phyloP scores from a whole-genome alignment of 2,797 vertebrate genomes.

The Epinephelus malabaricus region DNA sequence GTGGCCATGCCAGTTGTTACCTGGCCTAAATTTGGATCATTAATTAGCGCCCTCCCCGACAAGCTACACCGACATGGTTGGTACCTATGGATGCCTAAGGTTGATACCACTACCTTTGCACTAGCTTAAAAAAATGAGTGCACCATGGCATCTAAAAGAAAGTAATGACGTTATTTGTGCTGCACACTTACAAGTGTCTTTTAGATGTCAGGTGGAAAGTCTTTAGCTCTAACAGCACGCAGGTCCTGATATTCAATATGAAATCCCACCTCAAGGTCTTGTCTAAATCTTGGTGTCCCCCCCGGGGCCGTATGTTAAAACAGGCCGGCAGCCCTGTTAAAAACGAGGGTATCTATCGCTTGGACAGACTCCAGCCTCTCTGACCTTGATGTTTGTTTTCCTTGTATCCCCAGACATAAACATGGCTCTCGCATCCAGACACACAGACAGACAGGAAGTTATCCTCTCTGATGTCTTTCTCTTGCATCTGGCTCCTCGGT shows the following conservation, averaged over 20 bases:
- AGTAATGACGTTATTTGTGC: neutral
- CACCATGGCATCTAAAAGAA: no score
- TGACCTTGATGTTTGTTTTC: conserved; percentile 85
- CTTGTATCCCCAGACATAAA: conserved; percentile 81
- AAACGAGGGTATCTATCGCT: conserved; percentile 62
- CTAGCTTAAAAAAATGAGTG: no score
- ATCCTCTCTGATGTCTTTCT: conserved; percentile 67
- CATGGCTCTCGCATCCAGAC: conserved; percentile 71
- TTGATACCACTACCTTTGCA: no score
- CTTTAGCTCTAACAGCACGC: conserved; percentile 10
- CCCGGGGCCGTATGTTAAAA: conserved; percentile 55
- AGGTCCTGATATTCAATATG: conserved; percentile 35
- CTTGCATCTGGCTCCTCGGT: conserved; percentile 52
- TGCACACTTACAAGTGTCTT: conserved; percentile 5
- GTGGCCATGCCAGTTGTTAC: no score
- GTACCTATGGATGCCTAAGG: no score
- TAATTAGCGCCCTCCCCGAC: no score
- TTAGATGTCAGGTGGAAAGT: conserved; percentile 21
- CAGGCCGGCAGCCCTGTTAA: conserved; percentile 59
- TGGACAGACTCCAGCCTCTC: conserved; percentile 73
- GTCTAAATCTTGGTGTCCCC: conserved; percentile 58
- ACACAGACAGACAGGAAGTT: conserved; percentile 69
- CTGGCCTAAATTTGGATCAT: no score
- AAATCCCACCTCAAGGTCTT: conserved; percentile 43
- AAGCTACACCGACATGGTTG: no score